phyloP scores from a whole-genome alignment of 2,113 vertebrate species.

The Bombycilla garrulus region DNA sequence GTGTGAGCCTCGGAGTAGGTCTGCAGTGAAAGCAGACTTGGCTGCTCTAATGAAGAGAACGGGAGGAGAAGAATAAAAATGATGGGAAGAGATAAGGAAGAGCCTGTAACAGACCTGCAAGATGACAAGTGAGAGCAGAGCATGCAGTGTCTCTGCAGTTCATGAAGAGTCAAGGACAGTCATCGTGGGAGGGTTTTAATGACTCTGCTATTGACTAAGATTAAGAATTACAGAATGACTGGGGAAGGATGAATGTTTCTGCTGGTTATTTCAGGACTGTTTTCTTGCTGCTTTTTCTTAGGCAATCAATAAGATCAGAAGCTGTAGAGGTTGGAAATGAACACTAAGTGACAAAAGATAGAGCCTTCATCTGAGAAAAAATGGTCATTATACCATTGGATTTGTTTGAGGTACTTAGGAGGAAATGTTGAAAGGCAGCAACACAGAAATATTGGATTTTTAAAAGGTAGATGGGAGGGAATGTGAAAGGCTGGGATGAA shows the following conservation, averaged over 20 bases:
- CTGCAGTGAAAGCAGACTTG: not conserved
- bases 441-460: constrained; percentile 1
- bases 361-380: constrained; percentile 4
- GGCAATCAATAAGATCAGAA: constrained; percentile 38
- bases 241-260: constrained; percentile 9
- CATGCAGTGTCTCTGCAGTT: not conserved
- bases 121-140: not conserved
- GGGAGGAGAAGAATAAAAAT: not conserved
- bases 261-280: constrained; percentile 3
- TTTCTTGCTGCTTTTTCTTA: constrained; percentile 23
- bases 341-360: constrained; percentile 1
- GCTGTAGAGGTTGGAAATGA: constrained; percentile 2
- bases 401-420: not conserved
- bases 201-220: not conserved
- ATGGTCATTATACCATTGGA: not conserved
- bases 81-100: not conserved
- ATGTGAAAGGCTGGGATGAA: constrained; percentile 9
- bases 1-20: not conserved
- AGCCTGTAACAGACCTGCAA: not conserved
- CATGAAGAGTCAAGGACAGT: not conserved
- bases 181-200: not conserved
- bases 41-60: not conserved
- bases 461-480: not conserved
- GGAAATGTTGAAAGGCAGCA: not conserved
- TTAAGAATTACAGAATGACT: not conserved